These are phyloP conservation scores for Ceriagrion tenellum DNA, from an alignment of 2,888 invertebrate species.

Conservation along the genomic window DNA sequence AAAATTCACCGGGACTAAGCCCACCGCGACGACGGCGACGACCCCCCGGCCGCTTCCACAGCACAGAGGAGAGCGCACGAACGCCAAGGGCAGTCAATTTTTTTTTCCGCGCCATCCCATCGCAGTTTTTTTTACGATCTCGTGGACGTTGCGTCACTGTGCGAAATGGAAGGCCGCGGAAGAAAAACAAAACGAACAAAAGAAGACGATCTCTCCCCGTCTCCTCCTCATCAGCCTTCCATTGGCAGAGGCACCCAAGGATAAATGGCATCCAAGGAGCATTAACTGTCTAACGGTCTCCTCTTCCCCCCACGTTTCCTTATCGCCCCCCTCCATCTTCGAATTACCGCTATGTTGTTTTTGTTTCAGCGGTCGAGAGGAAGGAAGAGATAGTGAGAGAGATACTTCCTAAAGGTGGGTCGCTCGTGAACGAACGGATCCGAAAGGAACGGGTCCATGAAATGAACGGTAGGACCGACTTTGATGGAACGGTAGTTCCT, in stretches of 20 bases:
- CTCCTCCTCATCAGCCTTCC: background rate
- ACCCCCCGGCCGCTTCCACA: background rate
- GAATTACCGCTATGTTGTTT: conserved; percentile 19
- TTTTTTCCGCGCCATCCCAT: background rate
- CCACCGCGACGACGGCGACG: background rate
- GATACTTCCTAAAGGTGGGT: no score
- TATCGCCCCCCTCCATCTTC: background rate
- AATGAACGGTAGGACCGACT: no score
- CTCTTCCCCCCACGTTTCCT: background rate
- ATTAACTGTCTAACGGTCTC: conserved; percentile 6
- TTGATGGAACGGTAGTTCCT: no score
- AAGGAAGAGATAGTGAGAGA: background rate
- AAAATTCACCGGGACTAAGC: background rate
- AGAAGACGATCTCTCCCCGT: background rate
- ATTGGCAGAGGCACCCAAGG: conserved; percentile 28
- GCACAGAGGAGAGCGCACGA: background rate
- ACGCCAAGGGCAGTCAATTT: conserved; percentile 17
- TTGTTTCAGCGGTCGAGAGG: background rate
- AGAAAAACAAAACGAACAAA: background rate
- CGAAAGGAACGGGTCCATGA: no score
- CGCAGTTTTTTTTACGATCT: background rate
- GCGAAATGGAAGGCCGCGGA: background rate
- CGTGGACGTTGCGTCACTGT: conserved; percentile 1
- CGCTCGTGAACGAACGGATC: no score
- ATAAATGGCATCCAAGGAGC: background rate